Base-by-base conservation (phyloP, 2,888 invertebrate genomes). In the Megastigmus dorsalis region DNA sequence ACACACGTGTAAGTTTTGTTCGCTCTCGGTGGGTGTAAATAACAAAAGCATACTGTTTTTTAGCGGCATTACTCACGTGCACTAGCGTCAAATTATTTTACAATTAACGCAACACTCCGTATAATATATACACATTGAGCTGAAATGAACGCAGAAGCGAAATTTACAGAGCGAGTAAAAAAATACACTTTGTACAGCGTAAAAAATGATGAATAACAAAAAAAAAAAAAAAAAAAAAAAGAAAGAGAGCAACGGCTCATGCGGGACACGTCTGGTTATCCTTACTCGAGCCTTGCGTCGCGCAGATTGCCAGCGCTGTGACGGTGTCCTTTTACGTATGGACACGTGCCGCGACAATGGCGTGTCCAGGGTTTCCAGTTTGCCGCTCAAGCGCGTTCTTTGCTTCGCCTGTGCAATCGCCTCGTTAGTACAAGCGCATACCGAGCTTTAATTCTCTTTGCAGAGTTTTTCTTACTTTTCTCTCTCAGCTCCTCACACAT, bases 271-370 rank as follows among this genome's bases (percentile, higher is more conserved):
- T 2, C 1, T 38, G 3, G 3, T 7, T 36, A 69, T 82, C 80
- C 86, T 88, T 88, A 88, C 88, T 79, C 87, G 88, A 82, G 87
- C 88, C 82, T 88, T 88, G 68, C 85, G 83, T 18, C 87, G 83
- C 67, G 86, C 87, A 50, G 88, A 87, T 76, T 88, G 87, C 88
- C 88, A 88, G 73, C 86, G 85, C 74, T 88, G 87, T 30, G 88
- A 88, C 33, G 88, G 87, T 75, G 87, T 87, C 74, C 87, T 84
- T 57, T 85, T 85, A 73, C 86, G 83, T 59, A 86, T 79, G 65
- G 88, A 87, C 48, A 88, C 85, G 72, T 87, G 88, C 33, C 88
- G 84, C 52, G 88, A 85, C 75, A 88, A 77, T 45, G 86, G 81
- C 63, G 85, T 84, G 75, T 87, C 87, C 82, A 88, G 74, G 66